These are phyloP conservation scores for Sinella curviseta DNA, from an alignment of 1,140 invertebrate species.

Conservation along the genomic window DNA sequence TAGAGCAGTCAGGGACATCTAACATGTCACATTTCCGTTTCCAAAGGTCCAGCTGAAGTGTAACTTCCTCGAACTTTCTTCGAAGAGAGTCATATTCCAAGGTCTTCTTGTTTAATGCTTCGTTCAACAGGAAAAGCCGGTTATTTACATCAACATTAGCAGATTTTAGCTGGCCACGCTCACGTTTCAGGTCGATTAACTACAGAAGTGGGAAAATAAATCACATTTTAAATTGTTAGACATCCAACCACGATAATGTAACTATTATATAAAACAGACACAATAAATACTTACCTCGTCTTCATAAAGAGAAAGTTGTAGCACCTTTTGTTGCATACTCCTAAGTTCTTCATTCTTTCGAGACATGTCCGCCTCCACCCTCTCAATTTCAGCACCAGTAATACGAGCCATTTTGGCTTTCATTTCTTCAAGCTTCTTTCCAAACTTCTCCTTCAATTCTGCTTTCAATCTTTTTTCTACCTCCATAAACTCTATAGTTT, in stretches of 20 bases:
- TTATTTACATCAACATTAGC: slow-evolving; percentile 26
- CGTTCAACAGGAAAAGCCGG: background rate
- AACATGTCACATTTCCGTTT: background rate
- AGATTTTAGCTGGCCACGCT: slow-evolving; percentile 15
- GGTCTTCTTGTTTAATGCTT: background rate
- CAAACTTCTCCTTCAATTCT: background rate
- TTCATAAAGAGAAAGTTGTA: background rate
- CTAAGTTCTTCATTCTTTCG: background rate
- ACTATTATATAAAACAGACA: too few relatives aligned
- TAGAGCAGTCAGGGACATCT: background rate
- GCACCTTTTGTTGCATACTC: background rate
- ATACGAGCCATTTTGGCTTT: slow-evolving; percentile 13
- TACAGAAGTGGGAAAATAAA: too few relatives aligned
- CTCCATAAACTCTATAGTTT: background rate
- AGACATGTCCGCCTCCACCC: background rate
- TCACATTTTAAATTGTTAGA: too few relatives aligned
- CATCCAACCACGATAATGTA: too few relatives aligned
- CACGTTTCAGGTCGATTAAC: slow-evolving; percentile 20
- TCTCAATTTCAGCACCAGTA: slow-evolving; percentile 4
- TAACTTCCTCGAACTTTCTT: background rate
- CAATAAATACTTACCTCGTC: slow-evolving; percentile 8
- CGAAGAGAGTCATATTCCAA: background rate
- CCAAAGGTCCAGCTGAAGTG: background rate
- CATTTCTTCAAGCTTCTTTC: slow-evolving; percentile 5
- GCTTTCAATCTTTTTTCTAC: background rate